Conservation (phyloP, 37 sponge, comb jelly and placozoan genomes). For the Agelas oroides region DNA sequence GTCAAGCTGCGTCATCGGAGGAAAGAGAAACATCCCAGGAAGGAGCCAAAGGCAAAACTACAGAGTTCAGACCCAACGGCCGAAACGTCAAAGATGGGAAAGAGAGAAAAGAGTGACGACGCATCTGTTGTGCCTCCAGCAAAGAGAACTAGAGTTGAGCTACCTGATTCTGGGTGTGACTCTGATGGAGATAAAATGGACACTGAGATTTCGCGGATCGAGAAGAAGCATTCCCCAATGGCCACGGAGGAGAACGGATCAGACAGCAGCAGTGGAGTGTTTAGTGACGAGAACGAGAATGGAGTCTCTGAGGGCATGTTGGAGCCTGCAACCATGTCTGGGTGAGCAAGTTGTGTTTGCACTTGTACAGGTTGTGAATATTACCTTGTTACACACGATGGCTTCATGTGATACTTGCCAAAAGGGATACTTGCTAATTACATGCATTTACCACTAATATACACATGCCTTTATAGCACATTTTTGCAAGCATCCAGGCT, state of each 20-base stretch:
- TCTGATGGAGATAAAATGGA: too few species aligned
- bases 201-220: too few species aligned
- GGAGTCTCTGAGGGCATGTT: not conserved
- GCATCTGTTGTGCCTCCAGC: not conserved
- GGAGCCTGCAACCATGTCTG: not conserved
- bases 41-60: too few species aligned
- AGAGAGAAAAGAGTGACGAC: not conserved
- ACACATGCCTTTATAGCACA: too few species aligned
- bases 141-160: not conserved
- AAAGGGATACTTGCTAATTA: too few species aligned
- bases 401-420: too few species aligned
- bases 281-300: slow-evolving; percentile 11
- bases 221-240: not conserved
- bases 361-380: not conserved
- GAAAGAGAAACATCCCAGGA: not conserved
- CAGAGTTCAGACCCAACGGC: too few species aligned
- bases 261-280: slow-evolving; percentile 29
- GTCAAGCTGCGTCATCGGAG: slow-evolving; percentile 8
- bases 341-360: not conserved
- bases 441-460: too few species aligned
- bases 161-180: not conserved
- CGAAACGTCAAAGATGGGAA: not conserved
- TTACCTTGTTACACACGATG: too few species aligned
- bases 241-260: not conserved
- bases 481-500: too few species aligned